Base-by-base conservation (phyloP, 2,888 invertebrate species). In the Meiosimyza decipiens region DNA sequence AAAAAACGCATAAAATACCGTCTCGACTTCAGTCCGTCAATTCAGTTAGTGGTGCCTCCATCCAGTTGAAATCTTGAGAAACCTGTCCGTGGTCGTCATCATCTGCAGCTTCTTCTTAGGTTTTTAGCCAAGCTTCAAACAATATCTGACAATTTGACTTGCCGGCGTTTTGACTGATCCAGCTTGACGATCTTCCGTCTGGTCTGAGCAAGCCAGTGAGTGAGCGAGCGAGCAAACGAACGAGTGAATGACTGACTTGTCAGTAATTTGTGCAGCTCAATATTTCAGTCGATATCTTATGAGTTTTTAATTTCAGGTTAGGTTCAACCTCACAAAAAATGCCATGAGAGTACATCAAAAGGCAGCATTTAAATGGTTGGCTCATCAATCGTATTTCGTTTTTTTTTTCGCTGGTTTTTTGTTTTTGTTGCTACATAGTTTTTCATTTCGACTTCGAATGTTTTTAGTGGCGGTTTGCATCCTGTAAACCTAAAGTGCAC, bases 211-310 rank as follows among this genome's bases (percentile, higher is more conserved):
- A 57, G 28, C 18, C 3, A 57, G 16, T 11, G 12, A 55, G 16
- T 11, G 55, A 13, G 11, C 12, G 57, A 28, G 16, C 28, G 55
- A 13, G 15, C 57, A 62, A 28, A 52, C 33, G 62, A 62, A 33
- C 54, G 62, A 63, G 22, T 70, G 70, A 70, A 33, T 70, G 75
- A 73, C 71, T 64, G 71, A 80, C 80, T 81, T 82, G 83, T 82
- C 82, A 81, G 84, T 84, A 83, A 83, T 82, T 82, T 83, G 83
- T 83, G 84, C 84, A 82, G 83, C 85, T 85, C 86, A 86, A 85
- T 85, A 86, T 85, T 82, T 86, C 85, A 85, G 86, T 86, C 85
- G 86, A 85, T 85, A 85, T 85, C 85, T 85, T 85, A 85, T 85
- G 85, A 85, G 85, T 85, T 85, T 85, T 86, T 85, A 85, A 85